Percentiles rank a stretch among this genome's conserved stretches.
Conservation (phyloP, 2,113 vertebrate genomes). For the Myiagra hebetior region DNA sequence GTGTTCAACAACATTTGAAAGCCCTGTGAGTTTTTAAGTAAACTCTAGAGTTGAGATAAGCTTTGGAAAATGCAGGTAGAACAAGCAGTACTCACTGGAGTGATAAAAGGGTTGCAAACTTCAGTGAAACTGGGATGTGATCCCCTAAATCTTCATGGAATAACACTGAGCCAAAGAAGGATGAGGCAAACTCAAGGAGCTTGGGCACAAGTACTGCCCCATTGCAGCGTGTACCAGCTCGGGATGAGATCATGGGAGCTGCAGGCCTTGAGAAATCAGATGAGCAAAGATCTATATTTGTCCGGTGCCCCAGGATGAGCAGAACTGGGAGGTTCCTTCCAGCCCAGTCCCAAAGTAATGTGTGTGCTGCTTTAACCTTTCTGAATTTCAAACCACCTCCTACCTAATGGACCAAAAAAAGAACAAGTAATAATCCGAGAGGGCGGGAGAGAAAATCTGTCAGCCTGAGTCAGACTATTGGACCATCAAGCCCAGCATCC, state of each 20-base stretch:
- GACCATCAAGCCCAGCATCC: constrained; percentile 41
- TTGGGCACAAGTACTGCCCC: not conserved
- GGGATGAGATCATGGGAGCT: not conserved
- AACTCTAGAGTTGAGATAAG: not conserved
- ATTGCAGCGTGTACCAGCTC: not conserved
- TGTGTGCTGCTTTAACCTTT: constrained; percentile 57
- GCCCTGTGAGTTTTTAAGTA: not conserved
- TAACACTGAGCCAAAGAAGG: not conserved
- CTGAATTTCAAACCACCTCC: constrained; percentile 19
- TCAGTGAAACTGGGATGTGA: not conserved
- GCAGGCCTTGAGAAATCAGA: not conserved
- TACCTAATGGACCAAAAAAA: constrained; percentile 47
- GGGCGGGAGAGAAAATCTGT: constrained; percentile 50
- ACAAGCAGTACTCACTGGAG: not conserved
- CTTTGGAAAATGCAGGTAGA: not conserved
- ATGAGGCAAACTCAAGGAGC: not conserved
- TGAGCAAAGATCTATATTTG: not conserved
- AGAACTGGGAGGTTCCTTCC: not conserved
- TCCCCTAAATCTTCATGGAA: not conserved
- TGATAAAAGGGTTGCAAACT: not conserved
- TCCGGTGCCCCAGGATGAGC: not conserved
- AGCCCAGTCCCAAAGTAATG: not conserved
- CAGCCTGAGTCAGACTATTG: constrained; percentile 61
- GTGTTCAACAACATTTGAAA: not conserved
- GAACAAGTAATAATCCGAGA: constrained; percentile 52